phyloP scores from a whole-genome alignment of 2,797 vertebrate species.

The Ibycter americanus region DNA sequence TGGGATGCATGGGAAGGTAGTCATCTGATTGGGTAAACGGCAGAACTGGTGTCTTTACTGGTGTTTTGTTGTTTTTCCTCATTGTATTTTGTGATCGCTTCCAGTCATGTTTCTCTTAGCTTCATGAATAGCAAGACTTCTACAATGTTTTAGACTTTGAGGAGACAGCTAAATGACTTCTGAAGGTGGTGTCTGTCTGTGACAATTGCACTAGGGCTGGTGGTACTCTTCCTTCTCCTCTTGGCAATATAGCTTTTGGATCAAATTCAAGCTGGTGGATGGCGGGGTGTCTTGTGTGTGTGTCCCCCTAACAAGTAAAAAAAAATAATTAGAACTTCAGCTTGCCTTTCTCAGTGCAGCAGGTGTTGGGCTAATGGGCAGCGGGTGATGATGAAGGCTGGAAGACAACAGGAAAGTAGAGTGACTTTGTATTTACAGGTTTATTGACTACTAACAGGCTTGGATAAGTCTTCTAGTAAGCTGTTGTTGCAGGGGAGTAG shows the following conservation, averaged over 20 bases:
- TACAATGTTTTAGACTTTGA: neutral
- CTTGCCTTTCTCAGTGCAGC: neutral
- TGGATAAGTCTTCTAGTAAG: neutral
- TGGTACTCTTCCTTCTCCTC: neutral
- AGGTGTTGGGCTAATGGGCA: neutral
- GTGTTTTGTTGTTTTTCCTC: neutral
- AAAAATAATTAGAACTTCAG: neutral
- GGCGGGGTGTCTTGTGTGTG: fast-evolving
- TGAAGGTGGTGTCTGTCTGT: neutral
- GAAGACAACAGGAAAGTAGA: neutral
- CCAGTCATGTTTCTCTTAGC: neutral
- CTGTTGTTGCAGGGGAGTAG: neutral
- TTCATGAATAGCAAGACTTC: neutral
- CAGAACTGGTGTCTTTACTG: neutral
- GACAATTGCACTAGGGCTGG: neutral
- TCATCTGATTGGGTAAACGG: neutral
- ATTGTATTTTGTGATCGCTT: neutral
- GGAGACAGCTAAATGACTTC: neutral
- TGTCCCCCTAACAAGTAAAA: neutral
- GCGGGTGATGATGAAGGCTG: neutral
- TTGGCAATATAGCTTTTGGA: neutral
- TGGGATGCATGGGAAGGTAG: neutral
- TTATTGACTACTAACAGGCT: neutral
- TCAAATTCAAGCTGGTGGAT: neutral
- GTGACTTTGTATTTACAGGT: neutral